Evolutionary conservation across 2,888 invertebrate species (phyloP), one percentile per base, ranked within the genome.

Genomic region (Tipula unca): DNA sequence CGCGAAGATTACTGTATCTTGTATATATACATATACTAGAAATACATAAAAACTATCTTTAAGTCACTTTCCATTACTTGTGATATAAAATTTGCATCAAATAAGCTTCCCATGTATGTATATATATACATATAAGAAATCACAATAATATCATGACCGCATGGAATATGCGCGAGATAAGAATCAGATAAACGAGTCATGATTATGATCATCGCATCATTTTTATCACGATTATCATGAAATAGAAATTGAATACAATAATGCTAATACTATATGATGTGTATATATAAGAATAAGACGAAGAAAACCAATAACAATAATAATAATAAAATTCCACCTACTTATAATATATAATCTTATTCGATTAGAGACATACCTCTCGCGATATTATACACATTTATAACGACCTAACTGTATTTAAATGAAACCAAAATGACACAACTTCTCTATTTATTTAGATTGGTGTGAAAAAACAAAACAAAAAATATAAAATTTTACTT

Each of bases 171-270:
- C 17, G 48, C 10, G 25, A 69, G 69, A 69, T 69, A 69, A 69
- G 25, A 69, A 69, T 69, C 25, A 69, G 25, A 69, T 25, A 69
- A 69, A 69, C 69, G 69, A 20, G 13, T 69, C 69, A 25, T 69
- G 69, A 69, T n/a, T n/a, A n/a, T 25, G 69, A 69, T 69, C 69
- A 25, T 69, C 6, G 4, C n/a, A 69, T 69, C 69, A 69, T 25
- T 69, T 69, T 69, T 69, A 69, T 69, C 69, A 69, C 69, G 69
- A 69, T 20, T 69, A 69, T 69, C 69, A 69, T 69, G 69, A 69
- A 69, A 69, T 69, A 69, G 69, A 69, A 69, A 25, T 69, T 69
- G 69, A 69, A 69, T 10, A 69, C 69, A 69, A 69, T 13, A 25
- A 32, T 69, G 25, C 69, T 13, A 25, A 48, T 69, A 69, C 25